phyloP scores from a whole-genome alignment of 2,888 invertebrate genomes.

The Euproctis similis region DNA sequence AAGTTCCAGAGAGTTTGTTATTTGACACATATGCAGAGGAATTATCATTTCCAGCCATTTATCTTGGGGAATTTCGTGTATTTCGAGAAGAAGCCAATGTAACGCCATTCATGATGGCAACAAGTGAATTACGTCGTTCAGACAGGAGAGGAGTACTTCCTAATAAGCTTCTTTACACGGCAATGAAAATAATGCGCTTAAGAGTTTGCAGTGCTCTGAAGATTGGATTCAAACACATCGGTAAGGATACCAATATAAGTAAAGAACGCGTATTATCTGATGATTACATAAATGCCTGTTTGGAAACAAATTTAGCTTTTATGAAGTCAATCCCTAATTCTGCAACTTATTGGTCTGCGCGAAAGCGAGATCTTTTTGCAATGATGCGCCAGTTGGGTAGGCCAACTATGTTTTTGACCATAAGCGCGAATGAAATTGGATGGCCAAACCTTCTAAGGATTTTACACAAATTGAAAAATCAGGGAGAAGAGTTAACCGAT shows the following conservation, averaged over 20 bases:
- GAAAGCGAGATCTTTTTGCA: slow-evolving; percentile 42
- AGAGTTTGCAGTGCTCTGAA: background rate
- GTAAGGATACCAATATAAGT: background rate
- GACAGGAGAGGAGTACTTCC: background rate
- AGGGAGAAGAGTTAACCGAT: background rate
- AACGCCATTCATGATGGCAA: background rate
- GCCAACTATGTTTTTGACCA: slow-evolving; percentile 42
- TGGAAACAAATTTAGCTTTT: slow-evolving; percentile 29
- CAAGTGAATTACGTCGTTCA: background rate
- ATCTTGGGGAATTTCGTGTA: slow-evolving; percentile 28
- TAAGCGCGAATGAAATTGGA: slow-evolving; percentile 44
- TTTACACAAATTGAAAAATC: background rate
- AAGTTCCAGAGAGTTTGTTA: background rate
- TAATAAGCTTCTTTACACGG: background rate
- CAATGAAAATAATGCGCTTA: background rate
- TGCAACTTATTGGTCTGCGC: slow-evolving; percentile 34
- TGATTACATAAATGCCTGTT: background rate
- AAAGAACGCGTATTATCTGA: background rate
- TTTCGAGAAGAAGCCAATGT: slow-evolving; percentile 20
- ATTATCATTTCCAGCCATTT: slow-evolving; percentile 37
- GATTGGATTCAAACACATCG: background rate
- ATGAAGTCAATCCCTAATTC: slow-evolving; percentile 40
- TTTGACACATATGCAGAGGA: slow-evolving; percentile 38
- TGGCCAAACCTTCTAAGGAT: slow-evolving; percentile 19
- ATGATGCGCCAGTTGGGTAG: slow-evolving; percentile 43